Conservation (phyloP, 2,113 vertebrate species). For the Melanotaenia duboulayi region DNA sequence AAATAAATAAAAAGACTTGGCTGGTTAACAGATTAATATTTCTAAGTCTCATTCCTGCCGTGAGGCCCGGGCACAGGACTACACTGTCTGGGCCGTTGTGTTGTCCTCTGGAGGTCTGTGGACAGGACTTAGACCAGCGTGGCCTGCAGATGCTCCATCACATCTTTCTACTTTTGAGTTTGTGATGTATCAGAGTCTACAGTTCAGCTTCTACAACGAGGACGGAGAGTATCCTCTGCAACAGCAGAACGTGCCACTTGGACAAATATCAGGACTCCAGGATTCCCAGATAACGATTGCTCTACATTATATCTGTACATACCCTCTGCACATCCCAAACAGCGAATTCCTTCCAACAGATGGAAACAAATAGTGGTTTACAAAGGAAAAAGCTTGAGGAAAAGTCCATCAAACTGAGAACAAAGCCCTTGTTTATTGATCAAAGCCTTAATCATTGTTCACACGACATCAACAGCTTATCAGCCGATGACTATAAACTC, state of each 20-base stretch:
- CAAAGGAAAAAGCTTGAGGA: neutral
- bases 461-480: constrained; percentile 46
- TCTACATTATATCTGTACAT: neutral
- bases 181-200: neutral
- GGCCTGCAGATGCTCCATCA: too few relatives aligned
- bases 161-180: neutral
- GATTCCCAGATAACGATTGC: neutral
- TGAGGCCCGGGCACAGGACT: too few relatives aligned
- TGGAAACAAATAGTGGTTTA: neutral
- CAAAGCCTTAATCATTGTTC: constrained; percentile 24
- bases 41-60: too few relatives aligned
- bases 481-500: constrained; percentile 8
- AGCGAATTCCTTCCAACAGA: too few relatives aligned
- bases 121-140: too few relatives aligned
- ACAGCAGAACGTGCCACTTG: too few relatives aligned
- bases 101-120: too few relatives aligned
- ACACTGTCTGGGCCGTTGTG: too few relatives aligned
- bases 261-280: neutral
- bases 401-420: neutral
- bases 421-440: neutral
- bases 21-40: too few relatives aligned
- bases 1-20: too few relatives aligned
- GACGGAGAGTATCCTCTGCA: neutral
- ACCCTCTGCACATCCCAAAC: neutral
- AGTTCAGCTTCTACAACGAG: neutral